A percentile compares a stretch with the other conserved stretches of the same genome.
Evolutionary conservation across 1,140 invertebrate genomes (phyloP).

Genomic region (Ooceraea biroi): DNA sequence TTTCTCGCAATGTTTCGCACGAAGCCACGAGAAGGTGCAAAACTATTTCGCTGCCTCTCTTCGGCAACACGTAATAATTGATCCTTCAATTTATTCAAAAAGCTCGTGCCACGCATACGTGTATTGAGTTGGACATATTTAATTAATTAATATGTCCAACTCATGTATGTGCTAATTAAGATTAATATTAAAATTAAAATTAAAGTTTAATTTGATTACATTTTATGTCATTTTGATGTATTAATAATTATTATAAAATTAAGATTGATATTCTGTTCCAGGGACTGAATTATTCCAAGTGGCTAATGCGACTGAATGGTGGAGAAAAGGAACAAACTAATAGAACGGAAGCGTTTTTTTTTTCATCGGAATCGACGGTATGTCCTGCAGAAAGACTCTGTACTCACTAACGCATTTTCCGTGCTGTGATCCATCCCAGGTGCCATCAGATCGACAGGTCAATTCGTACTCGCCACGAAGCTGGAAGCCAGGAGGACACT

Average conservation of each 20-base stretch:
- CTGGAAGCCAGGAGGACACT: constrained; percentile 84
- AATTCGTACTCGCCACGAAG: constrained; percentile 84
- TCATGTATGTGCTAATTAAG: too few relatives aligned
- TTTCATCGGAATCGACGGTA: background rate
- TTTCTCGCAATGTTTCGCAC: background rate
- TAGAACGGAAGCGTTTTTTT: background rate
- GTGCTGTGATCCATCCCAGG: constrained; percentile 84
- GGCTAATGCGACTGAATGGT: background rate
- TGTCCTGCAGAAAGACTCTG: background rate
- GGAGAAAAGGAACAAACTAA: background rate
- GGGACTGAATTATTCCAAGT: background rate
- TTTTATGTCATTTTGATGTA: background rate
- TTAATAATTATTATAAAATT: background rate
- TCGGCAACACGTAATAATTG: too few relatives aligned
- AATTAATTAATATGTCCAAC: too few relatives aligned
- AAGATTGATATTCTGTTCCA: too few relatives aligned
- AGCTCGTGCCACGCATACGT: too few relatives aligned
- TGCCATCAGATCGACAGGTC: constrained; percentile 82
- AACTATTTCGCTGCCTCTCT: background rate
- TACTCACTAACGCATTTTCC: constrained; percentile 85
- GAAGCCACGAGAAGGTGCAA: background rate
- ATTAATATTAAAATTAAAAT: too few relatives aligned
- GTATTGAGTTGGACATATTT: too few relatives aligned
- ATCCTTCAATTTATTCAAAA: too few relatives aligned
- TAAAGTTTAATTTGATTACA: too few relatives aligned